A percentile compares a stretch with the other conserved stretches of the same genome.
phyloP scores from a whole-genome alignment of 1,140 invertebrate species.

The Lamellibrachia luymesi region DNA sequence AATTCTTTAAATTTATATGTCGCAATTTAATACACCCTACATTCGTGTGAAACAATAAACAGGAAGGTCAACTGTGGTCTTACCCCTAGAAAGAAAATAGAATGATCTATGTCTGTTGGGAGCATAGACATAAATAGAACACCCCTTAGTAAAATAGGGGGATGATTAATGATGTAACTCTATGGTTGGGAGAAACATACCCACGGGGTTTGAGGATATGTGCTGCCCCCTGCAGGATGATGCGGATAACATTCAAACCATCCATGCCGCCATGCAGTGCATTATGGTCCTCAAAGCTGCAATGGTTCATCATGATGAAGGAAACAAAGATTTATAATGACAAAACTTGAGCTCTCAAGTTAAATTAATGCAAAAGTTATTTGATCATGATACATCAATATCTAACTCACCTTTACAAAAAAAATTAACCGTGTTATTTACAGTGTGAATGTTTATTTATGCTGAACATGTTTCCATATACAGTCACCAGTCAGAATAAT shows the following conservation, averaged over 20 bases:
- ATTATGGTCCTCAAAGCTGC: constrained; percentile 34
- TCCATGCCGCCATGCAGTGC: constrained; percentile 36
- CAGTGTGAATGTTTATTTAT: not conserved
- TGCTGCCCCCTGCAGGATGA: constrained; percentile 27
- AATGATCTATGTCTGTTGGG: not conserved
- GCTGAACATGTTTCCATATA: not conserved
- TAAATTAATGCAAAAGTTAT: too few relatives aligned
- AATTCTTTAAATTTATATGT: too few relatives aligned
- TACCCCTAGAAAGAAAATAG: not conserved
- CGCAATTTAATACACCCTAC: too few relatives aligned
- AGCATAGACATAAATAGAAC: too few relatives aligned
- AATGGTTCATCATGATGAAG: not conserved
- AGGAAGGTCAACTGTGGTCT: not conserved
- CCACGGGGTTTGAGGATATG: constrained; percentile 28
- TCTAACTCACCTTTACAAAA: not conserved
- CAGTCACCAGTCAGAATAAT: too few relatives aligned
- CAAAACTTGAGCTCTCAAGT: not conserved
- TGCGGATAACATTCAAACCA: constrained; percentile 33
- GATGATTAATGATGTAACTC: too few relatives aligned
- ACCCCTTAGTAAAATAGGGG: too few relatives aligned
- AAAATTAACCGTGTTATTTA: not conserved
- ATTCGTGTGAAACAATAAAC: too few relatives aligned
- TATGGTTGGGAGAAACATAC: constrained; percentile 24
- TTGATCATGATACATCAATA: too few relatives aligned
- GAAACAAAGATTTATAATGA: not conserved